Evolutionary conservation across 2,888 invertebrate genomes (phyloP), one percentile per base, ranked within the genome.

Genomic region (Pachydiplax longipennis): DNA sequence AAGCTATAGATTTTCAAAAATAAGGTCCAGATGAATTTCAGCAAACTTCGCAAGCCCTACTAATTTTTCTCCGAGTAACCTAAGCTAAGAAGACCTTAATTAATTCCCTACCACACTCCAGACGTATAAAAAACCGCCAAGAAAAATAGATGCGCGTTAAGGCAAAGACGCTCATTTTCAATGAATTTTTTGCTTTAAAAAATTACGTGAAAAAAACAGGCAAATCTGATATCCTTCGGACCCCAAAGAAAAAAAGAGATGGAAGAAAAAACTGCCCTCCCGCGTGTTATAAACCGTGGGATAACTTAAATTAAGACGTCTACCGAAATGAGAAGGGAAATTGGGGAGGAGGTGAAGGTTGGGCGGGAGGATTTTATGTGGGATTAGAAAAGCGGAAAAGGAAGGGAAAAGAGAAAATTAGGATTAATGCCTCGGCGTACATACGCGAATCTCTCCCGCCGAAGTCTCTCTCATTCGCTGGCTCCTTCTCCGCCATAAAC

Each of bases 271-370:
- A 61, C 58, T 35, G 8, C 13, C 25, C 25, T 73, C 37, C 61
- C 61, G 61, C 61, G 61, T 61, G 58, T 87, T 58, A 87, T 87
- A 87, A 87, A 65, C 35, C 15, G 87, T 61, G 87, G 87, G 87
- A 58, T 87, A 87, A 87, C 83, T 83, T 58, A 83, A 83, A 65
- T 87, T 87, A 87, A 87, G 87, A 87, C 87, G 37, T 87, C 87
- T 87, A 35, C 61, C 58, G 31, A 25, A 73, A 73, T 73, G 73
- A 73, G 73, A 87, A 37, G 65, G 61, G 61, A 13, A 61, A 22
- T 53, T 53, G 35, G 35, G 37, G 37, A 37, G 58, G 37, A 37
- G 61, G 13, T 58, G 83, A 58, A 35, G 83, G 83, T 58, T 13
- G 83, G 83, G 35, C 18, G 37, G 73, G 13, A 12, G 61, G 87